Evolutionary conservation across 2,113 vertebrate species (phyloP).

Genomic region (Vireo altiloquus): DNA sequence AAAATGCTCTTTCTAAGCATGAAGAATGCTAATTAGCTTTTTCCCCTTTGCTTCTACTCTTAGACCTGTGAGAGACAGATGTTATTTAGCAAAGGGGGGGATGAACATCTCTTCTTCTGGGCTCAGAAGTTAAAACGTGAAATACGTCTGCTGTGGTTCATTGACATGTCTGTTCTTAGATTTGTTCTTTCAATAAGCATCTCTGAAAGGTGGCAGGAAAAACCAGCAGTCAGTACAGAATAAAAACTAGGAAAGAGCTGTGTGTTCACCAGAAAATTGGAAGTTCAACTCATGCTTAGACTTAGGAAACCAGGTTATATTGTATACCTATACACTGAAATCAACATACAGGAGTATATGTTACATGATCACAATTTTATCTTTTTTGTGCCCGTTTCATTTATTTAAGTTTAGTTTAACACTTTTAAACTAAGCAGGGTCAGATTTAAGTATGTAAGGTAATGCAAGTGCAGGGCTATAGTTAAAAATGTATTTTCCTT

Average conservation of each 20-base stretch:
- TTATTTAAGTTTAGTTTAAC: not conserved
- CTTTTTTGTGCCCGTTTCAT: not conserved
- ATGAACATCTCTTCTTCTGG: not conserved
- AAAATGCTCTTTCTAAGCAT: not conserved
- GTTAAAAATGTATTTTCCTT: not conserved
- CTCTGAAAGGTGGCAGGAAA: not conserved
- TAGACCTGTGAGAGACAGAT: not conserved
- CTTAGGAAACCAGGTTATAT: not conserved
- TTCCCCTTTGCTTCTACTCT: not conserved
- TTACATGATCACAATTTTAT: not conserved
- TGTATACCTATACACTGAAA: not conserved
- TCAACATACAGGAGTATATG: not conserved
- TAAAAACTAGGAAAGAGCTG: not conserved
- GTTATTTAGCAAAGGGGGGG: not conserved
- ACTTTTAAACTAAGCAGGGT: not conserved
- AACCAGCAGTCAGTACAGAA: not conserved
- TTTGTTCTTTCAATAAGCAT: not conserved
- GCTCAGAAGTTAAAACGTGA: not conserved
- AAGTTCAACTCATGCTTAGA: not conserved
- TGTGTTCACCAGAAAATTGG: not conserved
- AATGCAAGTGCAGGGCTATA: not conserved
- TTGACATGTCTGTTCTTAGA: not conserved
- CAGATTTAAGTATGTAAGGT: not conserved
- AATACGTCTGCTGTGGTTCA: not conserved
- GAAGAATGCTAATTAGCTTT: not conserved